These are phyloP conservation scores for Hemibates koningsi DNA, from an alignment of 2,113 vertebrate genomes.

Conservation along the genomic window DNA sequence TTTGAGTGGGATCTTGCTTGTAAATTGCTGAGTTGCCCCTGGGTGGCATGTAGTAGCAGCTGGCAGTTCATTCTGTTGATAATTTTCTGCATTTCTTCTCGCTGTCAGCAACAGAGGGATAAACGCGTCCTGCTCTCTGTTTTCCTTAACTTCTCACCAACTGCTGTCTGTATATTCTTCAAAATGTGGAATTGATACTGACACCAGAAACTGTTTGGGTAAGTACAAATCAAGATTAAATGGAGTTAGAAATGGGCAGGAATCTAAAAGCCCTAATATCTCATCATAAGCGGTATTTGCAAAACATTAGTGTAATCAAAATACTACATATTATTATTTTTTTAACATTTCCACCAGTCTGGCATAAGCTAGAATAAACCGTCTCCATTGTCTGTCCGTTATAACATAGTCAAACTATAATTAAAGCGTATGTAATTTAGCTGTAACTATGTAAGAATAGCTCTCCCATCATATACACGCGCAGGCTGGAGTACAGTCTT, in stretches of 20 bases:
- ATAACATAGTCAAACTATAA: background rate
- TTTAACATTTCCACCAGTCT: background rate
- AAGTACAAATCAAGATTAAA: background rate
- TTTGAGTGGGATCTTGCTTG: background rate
- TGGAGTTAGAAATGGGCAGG: background rate
- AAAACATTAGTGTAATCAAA: background rate
- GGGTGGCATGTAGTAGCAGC: constrained; percentile 4
- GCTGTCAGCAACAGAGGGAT: constrained; percentile 2
- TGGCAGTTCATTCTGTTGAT: background rate
- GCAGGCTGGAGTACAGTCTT: background rate
- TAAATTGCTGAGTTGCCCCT: background rate
- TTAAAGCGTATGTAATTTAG: fast-evolving
- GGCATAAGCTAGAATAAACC: fast-evolving
- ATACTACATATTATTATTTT: background rate
- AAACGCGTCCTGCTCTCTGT: background rate
- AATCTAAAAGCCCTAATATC: background rate
- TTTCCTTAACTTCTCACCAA: background rate
- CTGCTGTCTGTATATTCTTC: constrained; percentile 2
- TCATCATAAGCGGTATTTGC: background rate
- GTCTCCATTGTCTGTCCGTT: background rate
- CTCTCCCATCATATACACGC: too few relatives aligned
- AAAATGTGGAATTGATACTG: background rate
- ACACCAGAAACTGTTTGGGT: background rate
- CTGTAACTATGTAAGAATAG: background rate
- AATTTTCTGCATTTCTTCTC: background rate